phyloP scores from a whole-genome alignment of 2,113 vertebrate species.

The Anoura caudifer region DNA sequence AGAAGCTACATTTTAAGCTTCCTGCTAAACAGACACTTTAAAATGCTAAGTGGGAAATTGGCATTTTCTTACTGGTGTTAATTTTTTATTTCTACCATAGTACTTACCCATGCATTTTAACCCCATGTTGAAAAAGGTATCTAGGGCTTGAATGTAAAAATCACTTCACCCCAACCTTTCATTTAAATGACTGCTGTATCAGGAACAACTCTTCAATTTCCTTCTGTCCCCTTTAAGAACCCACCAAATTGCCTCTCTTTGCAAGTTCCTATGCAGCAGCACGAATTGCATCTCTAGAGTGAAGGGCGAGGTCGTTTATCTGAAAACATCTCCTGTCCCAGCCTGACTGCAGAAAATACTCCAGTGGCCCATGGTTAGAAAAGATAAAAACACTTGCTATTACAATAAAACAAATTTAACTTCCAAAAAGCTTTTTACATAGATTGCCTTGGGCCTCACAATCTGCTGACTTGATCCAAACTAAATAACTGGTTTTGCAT shows the following conservation, averaged over 20 bases:
- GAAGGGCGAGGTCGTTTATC: conserved; percentile 36
- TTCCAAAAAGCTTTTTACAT: conserved; percentile 45
- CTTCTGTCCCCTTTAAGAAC: background rate
- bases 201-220: background rate
- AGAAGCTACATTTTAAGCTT: background rate
- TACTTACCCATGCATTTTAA: conserved; percentile 21
- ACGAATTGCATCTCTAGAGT: conserved; percentile 28
- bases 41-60: conserved; percentile 16
- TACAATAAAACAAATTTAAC: conserved; percentile 57
- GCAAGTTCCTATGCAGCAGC: background rate
- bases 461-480: conserved; percentile 52
- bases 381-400: conserved; percentile 51
- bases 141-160: background rate
- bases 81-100: background rate
- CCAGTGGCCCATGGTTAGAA: conserved; percentile 29
- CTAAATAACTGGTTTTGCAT: conserved; percentile 50
- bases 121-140: background rate
- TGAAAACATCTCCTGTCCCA: conserved; percentile 36
- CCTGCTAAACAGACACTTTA: background rate
- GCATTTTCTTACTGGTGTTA: conserved; percentile 18
- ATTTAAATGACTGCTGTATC: background rate
- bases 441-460: conserved; percentile 30
- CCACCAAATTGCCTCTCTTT: background rate
- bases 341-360: conserved; percentile 20
- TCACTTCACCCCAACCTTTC: background rate